Conservation (phyloP, 2,113 vertebrate species). For the Phyllopteryx taeniolatus region DNA sequence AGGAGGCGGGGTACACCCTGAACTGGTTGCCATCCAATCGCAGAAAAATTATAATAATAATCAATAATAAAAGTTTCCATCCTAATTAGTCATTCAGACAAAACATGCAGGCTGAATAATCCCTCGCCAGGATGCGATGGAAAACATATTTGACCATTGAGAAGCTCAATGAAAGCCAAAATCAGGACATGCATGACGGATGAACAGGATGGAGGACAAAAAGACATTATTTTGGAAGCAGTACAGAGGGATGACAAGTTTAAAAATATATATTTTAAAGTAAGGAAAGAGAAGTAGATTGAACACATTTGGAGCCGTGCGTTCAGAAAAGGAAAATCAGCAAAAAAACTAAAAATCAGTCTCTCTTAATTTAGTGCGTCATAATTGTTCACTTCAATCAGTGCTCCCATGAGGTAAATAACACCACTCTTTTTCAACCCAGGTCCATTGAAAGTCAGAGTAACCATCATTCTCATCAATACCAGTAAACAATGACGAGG, state of each 20-base stretch:
- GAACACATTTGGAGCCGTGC: background rate
- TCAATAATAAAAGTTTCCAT: background rate
- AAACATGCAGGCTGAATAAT: slow-evolving; percentile 33
- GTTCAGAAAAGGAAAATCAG: slow-evolving; percentile 1
- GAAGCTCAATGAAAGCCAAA: slow-evolving; percentile 51
- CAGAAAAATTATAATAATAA: background rate
- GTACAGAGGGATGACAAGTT: background rate
- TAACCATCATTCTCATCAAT: background rate
- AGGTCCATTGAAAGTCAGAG: slow-evolving; percentile 33
- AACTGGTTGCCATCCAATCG: too few species aligned
- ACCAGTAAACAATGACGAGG: background rate
- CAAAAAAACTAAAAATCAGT: slow-evolving; percentile 14
- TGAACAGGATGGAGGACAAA: slow-evolving; percentile 19
- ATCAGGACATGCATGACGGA: slow-evolving; percentile 54
- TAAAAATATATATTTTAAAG: slow-evolving; percentile 18
- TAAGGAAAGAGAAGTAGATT: slow-evolving; percentile 1
- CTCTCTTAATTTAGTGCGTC: slow-evolving; percentile 39
- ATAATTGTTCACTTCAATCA: slow-evolving; percentile 36
- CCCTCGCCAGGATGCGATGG: slow-evolving; percentile 22
- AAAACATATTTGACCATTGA: slow-evolving; percentile 46
- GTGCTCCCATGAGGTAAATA: slow-evolving; percentile 40
- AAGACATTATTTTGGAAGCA: slow-evolving; percentile 31
- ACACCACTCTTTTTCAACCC: slow-evolving; percentile 36
- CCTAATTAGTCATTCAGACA: slow-evolving; percentile 8
- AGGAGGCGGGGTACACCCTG: too few species aligned